These are phyloP conservation scores for Arrhamphus sclerolepis DNA, from an alignment of 2,797 vertebrate genomes.

Conservation along the genomic window DNA sequence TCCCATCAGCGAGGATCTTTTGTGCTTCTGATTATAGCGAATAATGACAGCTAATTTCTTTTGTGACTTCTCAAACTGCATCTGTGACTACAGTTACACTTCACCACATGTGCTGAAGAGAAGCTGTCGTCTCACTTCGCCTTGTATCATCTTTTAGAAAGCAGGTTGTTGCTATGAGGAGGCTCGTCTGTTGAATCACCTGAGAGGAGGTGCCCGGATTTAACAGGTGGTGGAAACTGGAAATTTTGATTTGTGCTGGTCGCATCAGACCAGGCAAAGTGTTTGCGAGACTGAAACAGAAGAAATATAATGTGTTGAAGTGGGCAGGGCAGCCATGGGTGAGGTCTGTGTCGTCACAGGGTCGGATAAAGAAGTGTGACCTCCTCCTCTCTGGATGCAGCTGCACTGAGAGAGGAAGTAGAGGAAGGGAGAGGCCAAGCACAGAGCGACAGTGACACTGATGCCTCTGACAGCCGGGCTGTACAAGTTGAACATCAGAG, in stretches of 20 bases:
- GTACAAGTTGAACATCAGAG: conserved; percentile 44
- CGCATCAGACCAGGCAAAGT: conserved; percentile 1
- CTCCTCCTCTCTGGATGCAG: conserved; percentile 26
- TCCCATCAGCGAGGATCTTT: no score
- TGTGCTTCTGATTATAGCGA: no score
- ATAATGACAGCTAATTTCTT: background rate
- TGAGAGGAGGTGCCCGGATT: conserved; percentile 20
- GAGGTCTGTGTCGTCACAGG: conserved; percentile 45
- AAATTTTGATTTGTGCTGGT: conserved; percentile 31
- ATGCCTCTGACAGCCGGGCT: conserved; percentile 46
- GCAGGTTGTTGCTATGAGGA: conserved; percentile 10
- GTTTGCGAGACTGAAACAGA: conserved; percentile 8
- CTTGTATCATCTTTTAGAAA: conserved; percentile 4
- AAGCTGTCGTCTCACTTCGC: conserved; percentile 13
- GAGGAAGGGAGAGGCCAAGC: conserved; percentile 51
- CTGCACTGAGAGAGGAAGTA: conserved; percentile 60
- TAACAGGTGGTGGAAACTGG: conserved; percentile 18
- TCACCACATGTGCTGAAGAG: background rate
- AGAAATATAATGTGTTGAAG: conserved; percentile 11
- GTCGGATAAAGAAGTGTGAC: conserved; percentile 57
- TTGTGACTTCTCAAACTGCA: background rate
- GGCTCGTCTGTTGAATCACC: conserved; percentile 17
- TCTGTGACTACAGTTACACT: background rate
- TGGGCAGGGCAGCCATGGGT: conserved; percentile 15
- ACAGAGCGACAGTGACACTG: conserved; percentile 24